These are phyloP conservation scores for Australoheros facetus DNA, from an alignment of 2,797 vertebrate species.

Conservation along the genomic window DNA sequence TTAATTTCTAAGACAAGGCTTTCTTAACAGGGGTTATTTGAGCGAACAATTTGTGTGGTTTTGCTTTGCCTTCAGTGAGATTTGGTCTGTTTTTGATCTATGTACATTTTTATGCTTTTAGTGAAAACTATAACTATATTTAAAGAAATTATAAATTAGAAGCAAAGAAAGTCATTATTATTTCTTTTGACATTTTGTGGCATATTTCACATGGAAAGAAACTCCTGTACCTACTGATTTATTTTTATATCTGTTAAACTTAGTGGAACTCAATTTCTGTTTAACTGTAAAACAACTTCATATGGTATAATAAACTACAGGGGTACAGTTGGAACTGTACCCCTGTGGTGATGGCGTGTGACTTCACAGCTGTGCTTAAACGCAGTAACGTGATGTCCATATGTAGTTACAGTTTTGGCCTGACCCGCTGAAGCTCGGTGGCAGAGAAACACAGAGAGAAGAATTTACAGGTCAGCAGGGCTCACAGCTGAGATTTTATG, in stretches of 20 bases:
- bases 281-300: conserved; percentile 9
- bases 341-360: conserved; percentile 1
- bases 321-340: conserved; percentile 1
- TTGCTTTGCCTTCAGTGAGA: background rate
- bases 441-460: conserved; percentile 59
- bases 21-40: background rate
- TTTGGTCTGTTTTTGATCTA: conserved; percentile 1
- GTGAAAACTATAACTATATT: background rate
- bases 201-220: background rate
- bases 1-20: background rate
- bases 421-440: conserved; percentile 53
- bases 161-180: too few species aligned
- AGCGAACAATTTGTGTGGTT: background rate
- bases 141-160: background rate
- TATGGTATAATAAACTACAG: conserved; percentile 13
- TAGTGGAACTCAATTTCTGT: background rate
- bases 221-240: background rate
- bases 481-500: conserved; percentile 82
- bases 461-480: conserved; percentile 78
- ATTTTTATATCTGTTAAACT: background rate
- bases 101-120: background rate
- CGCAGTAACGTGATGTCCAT: conserved; percentile 56
- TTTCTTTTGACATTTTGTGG: background rate
- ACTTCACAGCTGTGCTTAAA: conserved; percentile 54
- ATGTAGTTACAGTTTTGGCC: conserved; percentile 67